Percentiles rank a stretch among this genome's conserved stretches.
These are phyloP conservation scores for Circaetus gallicus DNA, from an alignment of 2,113 vertebrate genomes.

Conservation along the genomic window DNA sequence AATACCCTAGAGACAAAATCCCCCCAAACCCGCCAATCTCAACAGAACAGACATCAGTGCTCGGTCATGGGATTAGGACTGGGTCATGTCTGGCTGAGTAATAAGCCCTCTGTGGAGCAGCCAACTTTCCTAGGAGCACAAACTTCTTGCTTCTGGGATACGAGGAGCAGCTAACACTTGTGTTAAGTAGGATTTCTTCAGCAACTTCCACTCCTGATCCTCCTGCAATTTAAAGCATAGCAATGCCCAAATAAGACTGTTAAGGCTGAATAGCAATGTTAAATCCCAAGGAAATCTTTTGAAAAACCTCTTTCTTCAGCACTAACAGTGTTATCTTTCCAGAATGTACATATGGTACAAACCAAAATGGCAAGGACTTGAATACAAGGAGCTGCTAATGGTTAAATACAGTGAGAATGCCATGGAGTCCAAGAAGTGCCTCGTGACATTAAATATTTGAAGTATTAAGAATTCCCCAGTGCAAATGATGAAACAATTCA, in stretches of 20 bases:
- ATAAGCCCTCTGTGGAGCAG: neutral
- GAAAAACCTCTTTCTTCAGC: neutral
- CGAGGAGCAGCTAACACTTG: neutral
- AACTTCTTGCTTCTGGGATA: neutral
- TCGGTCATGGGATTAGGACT: neutral
- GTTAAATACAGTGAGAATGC: slow-evolving; percentile 20
- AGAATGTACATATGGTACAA: neutral
- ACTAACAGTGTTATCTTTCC: neutral
- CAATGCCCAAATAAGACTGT: neutral
- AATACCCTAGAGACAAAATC: neutral
- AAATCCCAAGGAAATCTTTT: neutral
- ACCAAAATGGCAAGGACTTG: neutral
- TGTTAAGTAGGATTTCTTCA: neutral
- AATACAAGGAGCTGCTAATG: neutral
- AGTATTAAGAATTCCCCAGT: slow-evolving; percentile 57
- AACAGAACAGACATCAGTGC: neutral
- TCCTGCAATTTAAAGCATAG: neutral
- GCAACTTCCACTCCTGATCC: neutral
- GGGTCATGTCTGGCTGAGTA: neutral
- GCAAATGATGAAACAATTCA: slow-evolving; percentile 59
- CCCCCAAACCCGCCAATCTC: neutral
- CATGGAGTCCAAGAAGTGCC: slow-evolving; percentile 16
- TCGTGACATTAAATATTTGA: slow-evolving; percentile 54
- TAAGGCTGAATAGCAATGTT: neutral
- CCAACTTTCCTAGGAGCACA: neutral